Percentiles rank a stretch among this genome's conserved stretches.
These are phyloP conservation scores for Torymus tubicola DNA, from an alignment of 2,888 invertebrate genomes.

Conservation along the genomic window DNA sequence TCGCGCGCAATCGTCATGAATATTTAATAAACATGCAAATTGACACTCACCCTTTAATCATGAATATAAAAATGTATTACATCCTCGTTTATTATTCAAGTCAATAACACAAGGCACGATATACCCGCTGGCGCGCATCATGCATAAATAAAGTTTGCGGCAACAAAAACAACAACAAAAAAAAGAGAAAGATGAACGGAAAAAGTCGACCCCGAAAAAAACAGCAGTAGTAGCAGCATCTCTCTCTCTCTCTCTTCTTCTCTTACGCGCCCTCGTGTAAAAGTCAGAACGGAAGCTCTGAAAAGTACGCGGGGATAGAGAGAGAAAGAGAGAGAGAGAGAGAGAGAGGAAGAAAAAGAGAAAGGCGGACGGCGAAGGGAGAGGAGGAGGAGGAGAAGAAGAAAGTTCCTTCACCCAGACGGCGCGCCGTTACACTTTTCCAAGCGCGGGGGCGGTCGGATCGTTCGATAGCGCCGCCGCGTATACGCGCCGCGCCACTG, in stretches of 20 bases:
- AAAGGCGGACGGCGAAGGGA: background rate
- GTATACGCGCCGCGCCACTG: background rate
- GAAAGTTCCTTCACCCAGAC: conserved; percentile 32
- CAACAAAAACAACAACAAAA: background rate
- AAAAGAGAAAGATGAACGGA: background rate
- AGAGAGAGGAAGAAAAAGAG: background rate
- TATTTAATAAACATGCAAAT: conserved; percentile 33
- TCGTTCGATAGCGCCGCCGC: conserved; percentile 48
- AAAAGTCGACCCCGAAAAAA: conserved; percentile 5
- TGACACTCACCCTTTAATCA: background rate
- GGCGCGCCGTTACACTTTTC: conserved; percentile 19
- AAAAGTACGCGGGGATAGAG: background rate
- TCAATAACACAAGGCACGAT: background rate
- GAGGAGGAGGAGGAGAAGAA: background rate
- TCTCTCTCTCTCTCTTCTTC: too few species aligned
- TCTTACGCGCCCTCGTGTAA: too few species aligned
- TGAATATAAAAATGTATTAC: conserved; percentile 21
- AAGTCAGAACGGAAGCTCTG: too few species aligned
- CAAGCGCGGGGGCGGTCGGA: background rate
- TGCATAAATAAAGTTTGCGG: background rate
- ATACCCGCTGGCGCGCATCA: background rate
- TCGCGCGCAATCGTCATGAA: conserved; percentile 7
- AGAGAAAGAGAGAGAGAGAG: background rate
- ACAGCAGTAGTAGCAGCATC: background rate
- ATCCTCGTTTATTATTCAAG: conserved; percentile 4